Conservation (phyloP, 2,113 vertebrate species). For the Bos taurus region DNA sequence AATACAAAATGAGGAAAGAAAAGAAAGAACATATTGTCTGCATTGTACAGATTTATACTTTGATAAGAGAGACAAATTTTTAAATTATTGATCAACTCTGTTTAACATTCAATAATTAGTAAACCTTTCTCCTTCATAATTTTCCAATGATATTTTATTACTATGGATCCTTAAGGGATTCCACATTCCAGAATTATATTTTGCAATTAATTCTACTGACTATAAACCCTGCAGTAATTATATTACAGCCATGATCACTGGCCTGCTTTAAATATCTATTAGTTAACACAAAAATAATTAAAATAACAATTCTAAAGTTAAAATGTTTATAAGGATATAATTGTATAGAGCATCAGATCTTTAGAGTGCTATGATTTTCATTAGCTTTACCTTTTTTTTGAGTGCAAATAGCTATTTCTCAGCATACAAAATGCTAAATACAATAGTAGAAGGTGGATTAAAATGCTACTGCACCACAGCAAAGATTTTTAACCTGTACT, state of each 20-base stretch:
- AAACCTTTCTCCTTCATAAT: background rate
- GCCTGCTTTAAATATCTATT: background rate
- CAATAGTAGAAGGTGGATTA: background rate
- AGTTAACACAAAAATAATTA: background rate
- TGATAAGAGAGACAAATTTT: background rate
- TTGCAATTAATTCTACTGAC: background rate
- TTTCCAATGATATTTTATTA: background rate
- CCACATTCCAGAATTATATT: background rate
- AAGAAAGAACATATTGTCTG: background rate
- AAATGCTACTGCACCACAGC: background rate
- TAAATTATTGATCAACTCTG: background rate
- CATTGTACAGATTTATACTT: background rate
- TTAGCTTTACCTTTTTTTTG: background rate
- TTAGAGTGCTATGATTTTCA: background rate
- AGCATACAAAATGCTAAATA: background rate
- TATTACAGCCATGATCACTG: background rate
- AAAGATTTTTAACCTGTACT: background rate
- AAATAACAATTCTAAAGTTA: slow-evolving; percentile 16
- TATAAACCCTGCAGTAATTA: background rate
- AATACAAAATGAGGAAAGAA: background rate
- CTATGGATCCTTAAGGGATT: background rate
- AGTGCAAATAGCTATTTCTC: background rate
- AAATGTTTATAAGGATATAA: background rate
- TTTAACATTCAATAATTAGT: background rate
- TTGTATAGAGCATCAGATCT: background rate